Evolutionary conservation across 2,797 vertebrate species (phyloP).

Genomic region (Lycodopsis pacificus): DNA sequence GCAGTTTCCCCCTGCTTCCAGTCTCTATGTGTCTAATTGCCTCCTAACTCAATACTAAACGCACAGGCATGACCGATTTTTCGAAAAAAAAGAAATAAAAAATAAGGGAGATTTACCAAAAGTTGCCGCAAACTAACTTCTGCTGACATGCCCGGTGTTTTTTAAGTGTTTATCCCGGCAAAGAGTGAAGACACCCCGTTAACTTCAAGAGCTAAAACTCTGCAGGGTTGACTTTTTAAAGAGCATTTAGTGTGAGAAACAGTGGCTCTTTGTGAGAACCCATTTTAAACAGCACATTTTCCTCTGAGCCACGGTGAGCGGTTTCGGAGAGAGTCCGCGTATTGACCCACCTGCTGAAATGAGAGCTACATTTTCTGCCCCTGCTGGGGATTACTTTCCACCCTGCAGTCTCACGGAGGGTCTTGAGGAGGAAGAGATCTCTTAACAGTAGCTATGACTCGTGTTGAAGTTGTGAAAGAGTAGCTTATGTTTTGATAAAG

Average conservation of each 20-base stretch:
- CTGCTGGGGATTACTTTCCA: conserved; percentile 27
- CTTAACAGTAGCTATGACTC: conserved; percentile 12
- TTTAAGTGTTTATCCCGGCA: background rate
- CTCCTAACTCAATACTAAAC: background rate
- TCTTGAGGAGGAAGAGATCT: conserved; percentile 15
- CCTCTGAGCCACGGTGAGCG: background rate
- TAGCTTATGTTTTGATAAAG: background rate
- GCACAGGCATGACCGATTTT: background rate
- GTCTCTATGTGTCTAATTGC: background rate
- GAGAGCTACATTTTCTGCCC: conserved; percentile 10
- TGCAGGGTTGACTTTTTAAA: background rate
- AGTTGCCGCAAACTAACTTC: background rate
- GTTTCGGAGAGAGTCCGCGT: background rate
- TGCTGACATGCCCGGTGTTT: background rate
- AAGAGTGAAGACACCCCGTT: background rate
- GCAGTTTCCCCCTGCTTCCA: too few relatives aligned
- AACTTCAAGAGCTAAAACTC: background rate
- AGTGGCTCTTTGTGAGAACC: background rate
- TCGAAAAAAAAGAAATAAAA: background rate
- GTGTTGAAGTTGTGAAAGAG: conserved; percentile 13
- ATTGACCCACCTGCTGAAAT: conserved; percentile 11
- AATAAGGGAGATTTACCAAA: background rate
- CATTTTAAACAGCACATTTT: conserved; percentile 6
- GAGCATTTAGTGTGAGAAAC: background rate
- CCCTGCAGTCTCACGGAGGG: conserved; percentile 12